Conservation (phyloP, 2,888 invertebrate genomes). For the Stenurella melanura region DNA sequence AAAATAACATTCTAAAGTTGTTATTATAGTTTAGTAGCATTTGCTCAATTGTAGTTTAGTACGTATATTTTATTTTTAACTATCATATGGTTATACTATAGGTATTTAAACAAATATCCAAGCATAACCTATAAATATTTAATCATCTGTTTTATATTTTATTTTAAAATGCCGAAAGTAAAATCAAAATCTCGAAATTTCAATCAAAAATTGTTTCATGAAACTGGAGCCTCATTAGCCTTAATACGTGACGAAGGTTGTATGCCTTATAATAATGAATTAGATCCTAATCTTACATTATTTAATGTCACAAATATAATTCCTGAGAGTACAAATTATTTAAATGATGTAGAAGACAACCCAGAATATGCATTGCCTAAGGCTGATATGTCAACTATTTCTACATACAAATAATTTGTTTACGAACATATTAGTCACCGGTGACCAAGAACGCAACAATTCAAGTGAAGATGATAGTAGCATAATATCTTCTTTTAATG, state of each 20-base stretch:
- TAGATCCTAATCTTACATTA: too few relatives aligned
- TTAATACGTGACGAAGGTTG: background rate
- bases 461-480: background rate
- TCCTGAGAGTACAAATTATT: too few relatives aligned
- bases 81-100: too few relatives aligned
- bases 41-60: too few relatives aligned
- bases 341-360: background rate
- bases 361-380: background rate
- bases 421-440: background rate
- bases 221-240: background rate
- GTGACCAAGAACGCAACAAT: background rate
- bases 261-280: background rate
- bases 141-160: too few relatives aligned
- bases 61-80: too few relatives aligned
- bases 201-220: background rate
- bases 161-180: background rate
- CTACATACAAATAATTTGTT: background rate
- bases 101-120: too few relatives aligned
- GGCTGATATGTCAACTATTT: background rate
- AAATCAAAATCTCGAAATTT: background rate
- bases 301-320: too few relatives aligned
- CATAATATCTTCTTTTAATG: background rate
- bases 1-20: too few relatives aligned
- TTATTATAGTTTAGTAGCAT: too few relatives aligned
- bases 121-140: too few relatives aligned